Evolutionary conservation across 1,140 invertebrate genomes (phyloP).

Genomic region (Brachystomella parvula): DNA sequence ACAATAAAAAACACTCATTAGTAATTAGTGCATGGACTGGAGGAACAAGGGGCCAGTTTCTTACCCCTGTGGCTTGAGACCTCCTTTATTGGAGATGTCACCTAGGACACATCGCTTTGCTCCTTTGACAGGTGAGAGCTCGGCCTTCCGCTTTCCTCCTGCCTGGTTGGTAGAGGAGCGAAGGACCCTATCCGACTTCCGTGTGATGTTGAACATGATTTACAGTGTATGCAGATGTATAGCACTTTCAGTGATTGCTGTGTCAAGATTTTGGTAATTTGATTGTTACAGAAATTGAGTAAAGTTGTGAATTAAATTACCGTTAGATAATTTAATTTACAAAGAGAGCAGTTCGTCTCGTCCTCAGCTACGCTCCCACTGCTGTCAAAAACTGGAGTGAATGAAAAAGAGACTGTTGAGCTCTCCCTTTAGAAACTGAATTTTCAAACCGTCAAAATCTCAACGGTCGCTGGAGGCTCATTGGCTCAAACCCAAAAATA

Average conservation of each 20-base stretch:
- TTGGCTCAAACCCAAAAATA: not conserved
- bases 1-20: not conserved
- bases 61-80: not conserved
- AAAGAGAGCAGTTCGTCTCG: too few species aligned
- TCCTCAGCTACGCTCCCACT: too few species aligned
- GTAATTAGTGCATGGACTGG: not conserved
- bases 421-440: too few species aligned
- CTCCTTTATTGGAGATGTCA: constrained; percentile 58
- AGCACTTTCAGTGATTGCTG: too few species aligned
- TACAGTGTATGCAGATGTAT: too few species aligned
- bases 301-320: too few species aligned
- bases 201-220: not conserved
- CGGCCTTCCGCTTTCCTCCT: constrained; percentile 47
- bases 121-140: constrained; percentile 44
- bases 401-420: too few species aligned
- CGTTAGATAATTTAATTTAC: too few species aligned
- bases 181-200: not conserved
- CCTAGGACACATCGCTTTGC: constrained; percentile 64
- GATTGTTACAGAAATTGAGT: too few species aligned
- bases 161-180: not conserved
- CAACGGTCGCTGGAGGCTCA: not conserved
- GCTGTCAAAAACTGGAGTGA: too few species aligned
- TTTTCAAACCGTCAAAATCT: constrained; percentile 4
- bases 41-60: not conserved
- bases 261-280: too few species aligned